Conservation (phyloP, 1,140 invertebrate species). For the Drosophila bocki region DNA sequence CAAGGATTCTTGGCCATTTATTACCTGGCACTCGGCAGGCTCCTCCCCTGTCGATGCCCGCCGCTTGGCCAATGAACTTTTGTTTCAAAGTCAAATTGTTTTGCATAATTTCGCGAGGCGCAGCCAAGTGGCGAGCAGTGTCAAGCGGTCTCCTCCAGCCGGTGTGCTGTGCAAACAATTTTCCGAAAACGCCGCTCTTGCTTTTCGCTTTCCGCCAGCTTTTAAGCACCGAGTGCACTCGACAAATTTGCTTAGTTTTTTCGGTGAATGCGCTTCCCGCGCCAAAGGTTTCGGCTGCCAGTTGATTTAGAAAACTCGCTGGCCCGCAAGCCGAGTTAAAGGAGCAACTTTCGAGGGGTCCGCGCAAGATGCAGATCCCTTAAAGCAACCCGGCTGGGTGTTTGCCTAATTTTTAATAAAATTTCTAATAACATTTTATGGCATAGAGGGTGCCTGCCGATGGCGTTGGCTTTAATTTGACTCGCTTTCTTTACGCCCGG, state of each 20-base stretch:
- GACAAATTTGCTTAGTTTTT: conserved; percentile 81
- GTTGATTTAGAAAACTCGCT: conserved; percentile 65
- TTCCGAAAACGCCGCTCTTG: conserved; percentile 44
- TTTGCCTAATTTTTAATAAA: conserved; percentile 78
- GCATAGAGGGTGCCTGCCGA: conserved; percentile 20
- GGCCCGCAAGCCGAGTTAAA: conserved; percentile 26
- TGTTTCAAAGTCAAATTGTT: conserved; percentile 81
- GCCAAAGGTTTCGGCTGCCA: conserved; percentile 43
- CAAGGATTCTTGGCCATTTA: conserved; percentile 49
- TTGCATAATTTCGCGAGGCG: conserved; percentile 70
- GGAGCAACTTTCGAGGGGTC: conserved; percentile 49
- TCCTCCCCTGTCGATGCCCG: background rate
- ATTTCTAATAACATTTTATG: conserved; percentile 76
- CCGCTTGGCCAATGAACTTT: conserved; percentile 50
- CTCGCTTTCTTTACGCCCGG: conserved; percentile 42
- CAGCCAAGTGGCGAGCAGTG: conserved; percentile 76
- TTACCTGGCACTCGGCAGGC: conserved; percentile 24
- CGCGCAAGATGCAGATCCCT: conserved; percentile 21
- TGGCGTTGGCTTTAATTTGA: conserved; percentile 64
- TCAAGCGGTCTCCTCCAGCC: conserved; percentile 58
- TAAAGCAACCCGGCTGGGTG: conserved; percentile 17
- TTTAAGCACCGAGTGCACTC: conserved; percentile 64
- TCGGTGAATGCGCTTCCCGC: conserved; percentile 48
- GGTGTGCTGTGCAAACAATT: conserved; percentile 64
- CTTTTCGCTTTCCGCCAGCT: conserved; percentile 14